Percentiles rank a stretch among this genome's conserved stretches.
These are phyloP conservation scores for Spodoptera littoralis DNA, from an alignment of 2,888 invertebrate species.

Conservation along the genomic window DNA sequence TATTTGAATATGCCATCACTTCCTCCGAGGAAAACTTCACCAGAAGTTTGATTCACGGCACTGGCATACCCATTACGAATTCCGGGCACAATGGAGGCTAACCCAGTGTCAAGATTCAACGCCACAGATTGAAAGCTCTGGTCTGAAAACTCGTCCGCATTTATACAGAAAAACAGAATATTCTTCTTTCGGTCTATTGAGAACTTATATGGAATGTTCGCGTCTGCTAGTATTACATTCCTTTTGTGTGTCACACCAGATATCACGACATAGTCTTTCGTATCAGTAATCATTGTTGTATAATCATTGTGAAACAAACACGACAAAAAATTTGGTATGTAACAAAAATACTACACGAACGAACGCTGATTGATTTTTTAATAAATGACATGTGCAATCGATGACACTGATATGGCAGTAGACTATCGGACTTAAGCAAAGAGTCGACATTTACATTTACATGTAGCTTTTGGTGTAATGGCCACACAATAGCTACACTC, in stretches of 20 bases:
- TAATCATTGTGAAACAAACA: conserved; percentile 23
- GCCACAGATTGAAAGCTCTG: conserved; percentile 76
- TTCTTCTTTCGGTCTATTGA: conserved; percentile 67
- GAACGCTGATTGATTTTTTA: conserved; percentile 5
- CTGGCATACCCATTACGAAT: conserved; percentile 77
- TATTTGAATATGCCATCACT: conserved; percentile 76
- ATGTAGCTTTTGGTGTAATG: no score
- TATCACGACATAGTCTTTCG: conserved; percentile 47
- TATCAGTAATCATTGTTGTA: conserved; percentile 41
- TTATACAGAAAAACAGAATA: conserved; percentile 74
- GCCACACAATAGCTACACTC: no score
- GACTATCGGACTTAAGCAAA: background rate
- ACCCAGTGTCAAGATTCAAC: conserved; percentile 66
- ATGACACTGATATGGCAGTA: conserved; percentile 9
- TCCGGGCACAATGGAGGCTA: conserved; percentile 65
- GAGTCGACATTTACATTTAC: conserved; percentile 5
- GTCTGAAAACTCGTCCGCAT: conserved; percentile 75
- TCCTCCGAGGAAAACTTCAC: conserved; percentile 72
- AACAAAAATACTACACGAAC: background rate
- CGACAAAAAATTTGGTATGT: conserved; percentile 34
- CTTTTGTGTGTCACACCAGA: conserved; percentile 61
- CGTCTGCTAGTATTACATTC: conserved; percentile 71
- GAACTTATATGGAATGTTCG: conserved; percentile 75
- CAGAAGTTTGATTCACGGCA: conserved; percentile 69
- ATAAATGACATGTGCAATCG: conserved; percentile 15